A percentile compares a stretch with the other conserved stretches of the same genome.
phyloP scores from a whole-genome alignment of 2,888 invertebrate genomes.

The Apodemia hepburni region DNA sequence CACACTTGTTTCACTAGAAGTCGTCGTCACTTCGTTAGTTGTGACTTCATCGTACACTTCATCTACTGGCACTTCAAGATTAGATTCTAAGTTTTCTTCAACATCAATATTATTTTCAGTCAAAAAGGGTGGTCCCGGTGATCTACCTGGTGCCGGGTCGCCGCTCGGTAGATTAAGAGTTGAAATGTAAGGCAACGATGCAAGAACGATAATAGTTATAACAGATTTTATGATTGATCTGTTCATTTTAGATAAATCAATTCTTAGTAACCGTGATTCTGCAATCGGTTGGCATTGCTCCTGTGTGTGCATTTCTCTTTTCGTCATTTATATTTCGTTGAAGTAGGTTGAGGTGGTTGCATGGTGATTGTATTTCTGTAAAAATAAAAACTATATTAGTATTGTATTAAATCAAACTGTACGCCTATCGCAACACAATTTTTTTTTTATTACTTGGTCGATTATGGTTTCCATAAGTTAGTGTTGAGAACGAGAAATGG shows the following conservation, averaged over 20 bases:
- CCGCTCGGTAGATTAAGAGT: conserved; percentile 71
- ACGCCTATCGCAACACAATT: no score
- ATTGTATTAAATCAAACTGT: no score
- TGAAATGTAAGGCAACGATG: conserved; percentile 64
- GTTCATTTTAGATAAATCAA: conserved; percentile 49
- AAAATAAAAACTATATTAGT: background rate
- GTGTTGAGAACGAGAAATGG: no score
- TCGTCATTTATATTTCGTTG: conserved; percentile 21
- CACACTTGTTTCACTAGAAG: conserved; percentile 39
- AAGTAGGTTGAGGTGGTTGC: background rate
- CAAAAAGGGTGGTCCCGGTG: conserved; percentile 80
- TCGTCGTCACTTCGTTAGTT: conserved; percentile 45
- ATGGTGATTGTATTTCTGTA: background rate
- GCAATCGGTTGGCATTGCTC: conserved; percentile 37
- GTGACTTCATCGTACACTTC: conserved; percentile 51
- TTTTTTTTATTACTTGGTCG: no score
- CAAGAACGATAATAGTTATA: conserved; percentile 50
- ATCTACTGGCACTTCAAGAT: conserved; percentile 36
- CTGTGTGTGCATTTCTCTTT: conserved; percentile 28
- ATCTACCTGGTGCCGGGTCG: conserved; percentile 84
- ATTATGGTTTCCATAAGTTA: no score
- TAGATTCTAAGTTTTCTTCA: conserved; percentile 29
- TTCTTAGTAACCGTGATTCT: conserved; percentile 33
- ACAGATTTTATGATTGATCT: conserved; percentile 41
- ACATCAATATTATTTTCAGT: conserved; percentile 26